Conservation (phyloP, 2,113 vertebrate genomes). For the Dolichallabes microphthalmus region DNA sequence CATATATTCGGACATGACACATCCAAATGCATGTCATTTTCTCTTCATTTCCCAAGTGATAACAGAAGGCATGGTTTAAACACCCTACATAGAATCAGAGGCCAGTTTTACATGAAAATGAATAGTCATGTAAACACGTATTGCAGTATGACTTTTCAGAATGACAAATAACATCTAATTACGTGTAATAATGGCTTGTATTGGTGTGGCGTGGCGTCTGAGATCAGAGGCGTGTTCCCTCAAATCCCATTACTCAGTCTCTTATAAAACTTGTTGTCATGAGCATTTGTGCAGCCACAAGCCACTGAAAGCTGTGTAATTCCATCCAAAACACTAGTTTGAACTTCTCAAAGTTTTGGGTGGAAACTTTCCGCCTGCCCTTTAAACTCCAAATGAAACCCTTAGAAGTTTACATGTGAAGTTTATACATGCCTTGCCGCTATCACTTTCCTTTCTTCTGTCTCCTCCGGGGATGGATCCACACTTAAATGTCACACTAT, state of each 20-base stretch:
- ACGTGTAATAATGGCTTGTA: neutral
- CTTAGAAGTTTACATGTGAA: conserved; percentile 17
- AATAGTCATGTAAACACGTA: neutral
- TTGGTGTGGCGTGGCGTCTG: neutral
- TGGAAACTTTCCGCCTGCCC: conserved; percentile 29
- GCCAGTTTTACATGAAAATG: too few species aligned
- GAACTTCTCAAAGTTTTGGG: conserved; percentile 23
- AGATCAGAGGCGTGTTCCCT: conserved; percentile 7
- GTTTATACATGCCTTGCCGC: conserved; percentile 8
- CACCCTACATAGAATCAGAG: neutral
- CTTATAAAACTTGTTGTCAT: neutral
- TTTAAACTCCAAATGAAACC: conserved; percentile 30
- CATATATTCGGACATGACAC: neutral
- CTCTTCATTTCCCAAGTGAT: neutral
- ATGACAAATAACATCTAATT: conserved; percentile 1
- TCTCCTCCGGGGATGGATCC: neutral
- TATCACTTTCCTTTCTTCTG: conserved; percentile 10
- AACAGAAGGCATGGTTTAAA: neutral
- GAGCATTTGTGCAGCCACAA: neutral
- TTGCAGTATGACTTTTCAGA: neutral
- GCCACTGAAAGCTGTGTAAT: conserved; percentile 4
- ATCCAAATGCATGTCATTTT: neutral
- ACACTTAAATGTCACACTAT: conserved; percentile 24
- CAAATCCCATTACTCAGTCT: neutral
- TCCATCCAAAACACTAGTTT: conserved; percentile 25